A percentile compares a stretch with the other conserved stretches of the same genome.
Conservation (phyloP, 2,113 vertebrate species). For the Trichechus manatus region DNA sequence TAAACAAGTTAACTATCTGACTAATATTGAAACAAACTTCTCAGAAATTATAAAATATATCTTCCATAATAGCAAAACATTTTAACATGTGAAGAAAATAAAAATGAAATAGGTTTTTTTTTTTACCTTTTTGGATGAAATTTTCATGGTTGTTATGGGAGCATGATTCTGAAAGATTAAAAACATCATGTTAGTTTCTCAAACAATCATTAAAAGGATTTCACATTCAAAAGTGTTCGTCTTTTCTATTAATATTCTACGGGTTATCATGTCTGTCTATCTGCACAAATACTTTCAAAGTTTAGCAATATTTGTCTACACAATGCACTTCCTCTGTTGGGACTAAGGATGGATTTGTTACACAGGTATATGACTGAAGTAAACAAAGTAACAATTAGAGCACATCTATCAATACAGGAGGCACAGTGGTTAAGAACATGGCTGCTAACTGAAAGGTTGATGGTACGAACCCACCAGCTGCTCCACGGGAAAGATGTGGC, state of each 20-base stretch:
- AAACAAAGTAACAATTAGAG: neutral
- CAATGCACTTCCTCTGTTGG: neutral
- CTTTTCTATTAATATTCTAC: constrained; percentile 32
- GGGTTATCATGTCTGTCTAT: neutral
- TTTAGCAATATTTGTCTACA: neutral
- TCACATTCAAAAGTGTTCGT: neutral
- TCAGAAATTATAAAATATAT: constrained; percentile 23
- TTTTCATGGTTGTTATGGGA: constrained; percentile 96
- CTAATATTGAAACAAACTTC: neutral
- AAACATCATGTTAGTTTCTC: constrained; percentile 50
- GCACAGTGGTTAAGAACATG: neutral
- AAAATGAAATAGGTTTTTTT: constrained; percentile 65
- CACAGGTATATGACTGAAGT: neutral
- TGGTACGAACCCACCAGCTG: neutral
- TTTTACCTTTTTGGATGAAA: constrained; percentile 97
- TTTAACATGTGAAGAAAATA: constrained; percentile 32
- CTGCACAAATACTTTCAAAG: neutral
- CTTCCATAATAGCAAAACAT: neutral
- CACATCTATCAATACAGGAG: neutral
- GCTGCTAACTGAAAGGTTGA: neutral
- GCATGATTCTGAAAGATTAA: constrained; percentile 91
- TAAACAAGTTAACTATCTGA: constrained; percentile 1
- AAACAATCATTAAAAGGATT: neutral
- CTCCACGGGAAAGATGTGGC: neutral
- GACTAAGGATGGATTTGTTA: neutral